Evolutionary conservation across 2,888 invertebrate genomes (phyloP), one percentile per base, ranked within the genome.

Genomic region (Onthophagus sagittarius): DNA sequence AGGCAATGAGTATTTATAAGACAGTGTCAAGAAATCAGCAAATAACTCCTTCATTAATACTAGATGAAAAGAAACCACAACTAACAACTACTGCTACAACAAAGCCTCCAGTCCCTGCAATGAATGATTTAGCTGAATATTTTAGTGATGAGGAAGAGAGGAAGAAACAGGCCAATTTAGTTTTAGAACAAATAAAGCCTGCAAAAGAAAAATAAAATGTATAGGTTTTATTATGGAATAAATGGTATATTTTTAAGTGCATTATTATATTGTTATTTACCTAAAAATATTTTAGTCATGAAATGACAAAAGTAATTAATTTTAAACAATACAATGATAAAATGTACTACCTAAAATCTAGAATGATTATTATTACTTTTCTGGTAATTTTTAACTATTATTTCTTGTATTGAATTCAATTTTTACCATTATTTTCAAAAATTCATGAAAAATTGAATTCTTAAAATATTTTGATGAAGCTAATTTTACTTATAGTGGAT

Each of bases 1-100:
- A 90, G 89, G 90, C 90, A 0, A 88, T 90, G 89, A 86, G 89
- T 70, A 89, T 90, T 82, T 90, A 90, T 82, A 87, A 88, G 15
- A 87, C 89, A 73, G 88, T 90, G 14, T 84, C 88, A n/a, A 82
- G 80, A 77, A 71, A 78, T 15, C 81, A 67, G n/a, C 82, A 69
- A 63, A 15, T 70, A 39, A 70, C 1, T 70, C 69, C 14, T n/a
- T 39, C 62, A 31, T 71, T 23, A 72, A 63, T 53, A 33, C 15
- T 13, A 63, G 70, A 39, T 0, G 32, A 5, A 64, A 67, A 5
- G 32, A 69, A 53, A 70, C 32, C 39, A 67, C 67, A 63, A 67
- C 15, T 32, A 31, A 67, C 67, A 23, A 64, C 15, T 4, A n/a
- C 14, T 3, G 0, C 23, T 0, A n/a, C 4, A 23, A 7, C 23